These are phyloP conservation scores for Eubasilissa splendida DNA, from an alignment of 2,888 invertebrate genomes.

Conservation along the genomic window DNA sequence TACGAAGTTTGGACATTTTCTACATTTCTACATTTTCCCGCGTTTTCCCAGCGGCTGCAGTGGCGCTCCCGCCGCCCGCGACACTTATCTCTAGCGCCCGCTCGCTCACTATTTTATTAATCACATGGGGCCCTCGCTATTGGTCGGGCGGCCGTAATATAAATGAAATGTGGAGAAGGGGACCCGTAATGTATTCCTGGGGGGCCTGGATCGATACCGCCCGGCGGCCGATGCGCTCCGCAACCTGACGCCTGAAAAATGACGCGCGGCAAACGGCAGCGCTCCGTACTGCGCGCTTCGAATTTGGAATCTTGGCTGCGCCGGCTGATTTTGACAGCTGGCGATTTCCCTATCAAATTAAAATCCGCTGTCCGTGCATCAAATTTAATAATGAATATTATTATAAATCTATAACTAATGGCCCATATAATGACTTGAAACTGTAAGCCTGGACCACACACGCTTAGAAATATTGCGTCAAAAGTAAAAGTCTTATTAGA, in stretches of 20 bases:
- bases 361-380: no score
- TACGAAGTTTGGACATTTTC: no score
- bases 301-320: constrained; percentile 6
- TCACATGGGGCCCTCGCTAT: constrained; percentile 57
- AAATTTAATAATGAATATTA: no score
- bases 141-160: constrained; percentile 59
- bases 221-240: constrained; percentile 38
- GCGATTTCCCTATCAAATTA: no score
- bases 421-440: no score
- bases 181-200: constrained; percentile 56
- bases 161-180: constrained; percentile 57
- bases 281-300: constrained; percentile 1
- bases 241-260: constrained; percentile 34
- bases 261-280: background rate
- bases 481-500: no score
- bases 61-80: constrained; percentile 29
- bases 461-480: no score
- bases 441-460: no score
- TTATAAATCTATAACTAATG: no score
- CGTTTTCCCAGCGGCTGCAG: background rate
- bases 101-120: constrained; percentile 58
- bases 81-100: constrained; percentile 47
- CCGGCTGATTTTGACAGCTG: constrained; percentile 40
- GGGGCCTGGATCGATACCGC: constrained; percentile 48
- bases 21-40: no score